Evolutionary conservation across 2,797 vertebrate species (phyloP).

Genomic region (Remorina albescens): DNA sequence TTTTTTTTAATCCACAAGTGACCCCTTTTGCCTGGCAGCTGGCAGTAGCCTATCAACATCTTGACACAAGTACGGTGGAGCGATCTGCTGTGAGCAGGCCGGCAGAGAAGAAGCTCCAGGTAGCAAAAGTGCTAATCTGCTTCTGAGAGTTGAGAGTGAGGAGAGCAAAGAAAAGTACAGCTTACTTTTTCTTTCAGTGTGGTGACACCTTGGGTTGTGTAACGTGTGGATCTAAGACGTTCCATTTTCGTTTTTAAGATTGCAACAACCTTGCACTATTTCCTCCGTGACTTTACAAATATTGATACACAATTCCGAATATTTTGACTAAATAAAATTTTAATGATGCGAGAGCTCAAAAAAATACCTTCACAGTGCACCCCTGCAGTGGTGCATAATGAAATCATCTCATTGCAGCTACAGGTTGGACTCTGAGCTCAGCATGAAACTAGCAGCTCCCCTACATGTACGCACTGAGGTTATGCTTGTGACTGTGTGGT

Average conservation of each 20-base stretch:
- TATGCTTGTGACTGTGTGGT: neutral
- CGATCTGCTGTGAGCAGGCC: too few relatives aligned
- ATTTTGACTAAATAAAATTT: neutral
- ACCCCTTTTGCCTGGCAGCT: too few relatives aligned
- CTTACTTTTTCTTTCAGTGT: too few relatives aligned
- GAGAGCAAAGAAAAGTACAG: too few relatives aligned
- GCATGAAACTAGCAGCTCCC: neutral
- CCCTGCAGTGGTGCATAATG: constrained; percentile 16
- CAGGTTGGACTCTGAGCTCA: constrained; percentile 2
- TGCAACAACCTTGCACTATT: neutral
- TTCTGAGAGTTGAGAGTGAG: too few relatives aligned
- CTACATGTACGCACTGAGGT: neutral
- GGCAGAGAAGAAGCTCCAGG: too few relatives aligned
- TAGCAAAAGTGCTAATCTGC: too few relatives aligned
- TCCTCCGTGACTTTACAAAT: neutral
- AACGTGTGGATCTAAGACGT: neutral
- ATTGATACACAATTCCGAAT: neutral
- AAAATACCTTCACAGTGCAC: constrained; percentile 9
- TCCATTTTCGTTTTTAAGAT: neutral
- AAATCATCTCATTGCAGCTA: constrained; percentile 21
- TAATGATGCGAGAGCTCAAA: neutral
- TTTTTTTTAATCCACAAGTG: too few relatives aligned
- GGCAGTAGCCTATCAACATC: too few relatives aligned
- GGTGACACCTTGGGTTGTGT: too few relatives aligned
- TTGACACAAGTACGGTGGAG: too few relatives aligned